Evolutionary conservation across 2,797 vertebrate species (phyloP).

Genomic region (Podarcis siculus): DNA sequence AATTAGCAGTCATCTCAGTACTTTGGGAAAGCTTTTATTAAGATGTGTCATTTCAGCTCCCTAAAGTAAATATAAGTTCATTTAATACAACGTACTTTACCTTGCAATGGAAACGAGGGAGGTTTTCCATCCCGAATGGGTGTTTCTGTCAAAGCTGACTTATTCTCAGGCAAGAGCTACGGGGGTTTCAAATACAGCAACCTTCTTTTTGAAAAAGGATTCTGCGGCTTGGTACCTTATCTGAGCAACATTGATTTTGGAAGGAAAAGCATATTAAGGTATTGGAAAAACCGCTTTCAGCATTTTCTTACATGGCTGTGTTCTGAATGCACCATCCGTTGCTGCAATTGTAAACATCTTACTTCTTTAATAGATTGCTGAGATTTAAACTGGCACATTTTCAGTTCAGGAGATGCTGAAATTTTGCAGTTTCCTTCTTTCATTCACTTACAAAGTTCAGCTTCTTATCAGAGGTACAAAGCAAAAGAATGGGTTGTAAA

Average conservation of each 20-base stretch:
- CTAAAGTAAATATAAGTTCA: constrained; percentile 29
- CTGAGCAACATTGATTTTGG: not conserved
- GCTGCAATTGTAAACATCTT: not conserved
- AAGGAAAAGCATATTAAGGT: constrained; percentile 38
- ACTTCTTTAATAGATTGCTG: not conserved
- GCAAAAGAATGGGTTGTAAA: not conserved
- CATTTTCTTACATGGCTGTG: constrained; percentile 8
- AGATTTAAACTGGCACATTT: not conserved
- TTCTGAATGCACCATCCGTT: constrained; percentile 18
- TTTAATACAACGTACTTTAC: constrained; percentile 36
- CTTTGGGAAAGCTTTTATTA: not conserved
- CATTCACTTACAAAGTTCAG: not conserved
- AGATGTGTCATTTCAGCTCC: constrained; percentile 25
- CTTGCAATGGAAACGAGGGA: constrained; percentile 53
- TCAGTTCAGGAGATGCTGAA: not conserved
- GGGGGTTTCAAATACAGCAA: constrained; percentile 24
- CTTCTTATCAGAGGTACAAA: not conserved
- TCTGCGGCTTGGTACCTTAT: constrained; percentile 6
- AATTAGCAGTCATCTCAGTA: not conserved
- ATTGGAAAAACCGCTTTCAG: constrained; percentile 10
- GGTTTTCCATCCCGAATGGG: constrained; percentile 41
- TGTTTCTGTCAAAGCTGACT: constrained; percentile 39
- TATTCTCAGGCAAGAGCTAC: constrained; percentile 41
- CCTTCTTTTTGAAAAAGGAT: not conserved
- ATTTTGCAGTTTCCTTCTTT: not conserved